These are phyloP conservation scores for Stenopsyche tienmushanensis DNA, from an alignment of 1,140 invertebrate genomes.

Conservation along the genomic window DNA sequence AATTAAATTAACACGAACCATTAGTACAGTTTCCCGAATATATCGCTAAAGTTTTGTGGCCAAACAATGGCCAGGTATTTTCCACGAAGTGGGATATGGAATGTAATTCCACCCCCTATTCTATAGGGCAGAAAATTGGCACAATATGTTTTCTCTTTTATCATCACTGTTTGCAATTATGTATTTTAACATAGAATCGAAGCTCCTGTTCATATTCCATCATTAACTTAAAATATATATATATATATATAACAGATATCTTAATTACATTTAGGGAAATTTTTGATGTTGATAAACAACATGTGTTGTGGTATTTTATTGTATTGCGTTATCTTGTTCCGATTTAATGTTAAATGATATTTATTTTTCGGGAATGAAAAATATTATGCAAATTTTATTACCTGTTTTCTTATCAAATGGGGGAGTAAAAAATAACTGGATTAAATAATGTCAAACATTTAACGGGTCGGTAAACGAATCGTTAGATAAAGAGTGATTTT, in stretches of 20 bases:
- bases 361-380: no score
- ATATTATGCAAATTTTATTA: no score
- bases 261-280: no score
- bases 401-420: no score
- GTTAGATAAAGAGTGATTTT: slow-evolving; percentile 3
- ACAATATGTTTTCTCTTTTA: neutral
- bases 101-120: slow-evolving; percentile 8
- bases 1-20: slow-evolving; percentile 40
- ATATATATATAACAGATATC: no score
- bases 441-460: slow-evolving; percentile 1
- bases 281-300: no score
- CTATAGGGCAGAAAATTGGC: neutral
- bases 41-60: slow-evolving; percentile 34
- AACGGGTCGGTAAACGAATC: neutral
- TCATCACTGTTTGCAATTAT: slow-evolving; percentile 10
- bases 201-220: neutral
- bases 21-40: slow-evolving; percentile 31
- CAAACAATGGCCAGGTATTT: slow-evolving; percentile 14
- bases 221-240: no score
- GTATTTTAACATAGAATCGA: neutral
- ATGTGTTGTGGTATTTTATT: no score
- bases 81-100: neutral
- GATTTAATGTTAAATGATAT: no score
- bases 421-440: neutral
- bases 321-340: no score